Percentiles rank a stretch among this genome's conserved stretches.
Conservation (phyloP, 1,140 invertebrate species). For the Maconellicoccus hirsutus region DNA sequence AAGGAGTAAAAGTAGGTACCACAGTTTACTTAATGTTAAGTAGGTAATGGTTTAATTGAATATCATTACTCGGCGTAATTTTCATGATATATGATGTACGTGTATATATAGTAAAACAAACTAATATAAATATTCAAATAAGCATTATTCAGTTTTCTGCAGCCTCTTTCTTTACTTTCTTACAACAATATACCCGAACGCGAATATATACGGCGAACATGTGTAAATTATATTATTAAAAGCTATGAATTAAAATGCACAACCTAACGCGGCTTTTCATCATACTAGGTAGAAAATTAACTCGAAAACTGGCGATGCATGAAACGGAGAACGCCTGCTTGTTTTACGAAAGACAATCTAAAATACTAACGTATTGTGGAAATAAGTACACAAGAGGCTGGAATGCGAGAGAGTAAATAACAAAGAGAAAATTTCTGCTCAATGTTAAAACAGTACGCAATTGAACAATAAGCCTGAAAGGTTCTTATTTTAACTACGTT, state of each 20-base stretch:
- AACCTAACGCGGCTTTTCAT: not conserved
- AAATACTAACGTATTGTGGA: not conserved
- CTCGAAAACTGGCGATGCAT: not conserved
- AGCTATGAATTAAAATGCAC: slow-evolving; percentile 9
- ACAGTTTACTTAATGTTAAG: too few species aligned
- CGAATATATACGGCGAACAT: not conserved
- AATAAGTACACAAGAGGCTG: not conserved
- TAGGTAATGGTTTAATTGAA: too few species aligned
- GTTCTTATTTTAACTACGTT: not conserved
- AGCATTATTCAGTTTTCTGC: too few species aligned
- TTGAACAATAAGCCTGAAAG: not conserved
- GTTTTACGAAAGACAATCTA: not conserved
- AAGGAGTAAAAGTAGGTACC: too few species aligned
- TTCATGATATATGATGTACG: too few species aligned
- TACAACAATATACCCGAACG: not conserved
- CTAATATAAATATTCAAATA: too few species aligned
- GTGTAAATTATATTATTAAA: slow-evolving; percentile 10
- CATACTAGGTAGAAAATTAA: not conserved
- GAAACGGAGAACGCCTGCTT: not conserved
- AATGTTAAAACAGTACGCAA: not conserved
- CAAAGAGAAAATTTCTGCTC: not conserved
- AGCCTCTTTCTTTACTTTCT: too few species aligned
- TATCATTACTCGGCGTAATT: too few species aligned
- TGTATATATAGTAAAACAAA: too few species aligned
- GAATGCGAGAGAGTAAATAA: not conserved